A percentile compares a stretch with the other conserved stretches of the same genome.
Conservation (phyloP, 2,888 invertebrate species). For the Watsonalla cultraria region DNA sequence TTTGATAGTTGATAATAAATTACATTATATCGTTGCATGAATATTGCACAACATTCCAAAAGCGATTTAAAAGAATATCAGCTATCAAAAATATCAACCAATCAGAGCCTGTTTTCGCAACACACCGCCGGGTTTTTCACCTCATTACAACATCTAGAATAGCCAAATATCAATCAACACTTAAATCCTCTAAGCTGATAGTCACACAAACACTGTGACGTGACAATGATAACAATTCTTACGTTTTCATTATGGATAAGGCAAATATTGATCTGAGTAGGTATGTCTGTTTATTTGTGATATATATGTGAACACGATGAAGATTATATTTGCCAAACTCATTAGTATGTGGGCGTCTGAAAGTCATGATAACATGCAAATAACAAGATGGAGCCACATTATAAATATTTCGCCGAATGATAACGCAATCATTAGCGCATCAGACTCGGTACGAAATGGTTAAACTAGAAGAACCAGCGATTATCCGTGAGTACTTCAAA, state of each 20-base stretch:
- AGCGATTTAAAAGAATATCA: no score
- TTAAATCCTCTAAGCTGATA: background rate
- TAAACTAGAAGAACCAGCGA: background rate
- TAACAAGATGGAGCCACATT: background rate
- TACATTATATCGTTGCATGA: no score
- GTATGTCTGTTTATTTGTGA: background rate
- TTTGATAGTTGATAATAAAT: no score
- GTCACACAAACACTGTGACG: background rate
- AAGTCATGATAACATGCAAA: background rate
- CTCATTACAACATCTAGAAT: no score
- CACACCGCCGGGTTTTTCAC: no score
- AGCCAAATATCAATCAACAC: background rate
- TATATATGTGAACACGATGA: background rate
- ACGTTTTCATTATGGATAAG: background rate
- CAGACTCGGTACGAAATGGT: slow-evolving; percentile 17
- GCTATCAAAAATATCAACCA: no score
- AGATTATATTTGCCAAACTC: background rate
- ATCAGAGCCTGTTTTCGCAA: no score
- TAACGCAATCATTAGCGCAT: slow-evolving; percentile 8
- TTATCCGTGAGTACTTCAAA: background rate
- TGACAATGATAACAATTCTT: background rate
- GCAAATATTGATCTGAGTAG: slow-evolving; percentile 2
- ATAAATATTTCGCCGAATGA: slow-evolving; percentile 1
- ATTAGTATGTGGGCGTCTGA: background rate
- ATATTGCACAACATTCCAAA: no score